phyloP scores from a whole-genome alignment of 2,113 vertebrate genomes.

The Rallus limicola region DNA sequence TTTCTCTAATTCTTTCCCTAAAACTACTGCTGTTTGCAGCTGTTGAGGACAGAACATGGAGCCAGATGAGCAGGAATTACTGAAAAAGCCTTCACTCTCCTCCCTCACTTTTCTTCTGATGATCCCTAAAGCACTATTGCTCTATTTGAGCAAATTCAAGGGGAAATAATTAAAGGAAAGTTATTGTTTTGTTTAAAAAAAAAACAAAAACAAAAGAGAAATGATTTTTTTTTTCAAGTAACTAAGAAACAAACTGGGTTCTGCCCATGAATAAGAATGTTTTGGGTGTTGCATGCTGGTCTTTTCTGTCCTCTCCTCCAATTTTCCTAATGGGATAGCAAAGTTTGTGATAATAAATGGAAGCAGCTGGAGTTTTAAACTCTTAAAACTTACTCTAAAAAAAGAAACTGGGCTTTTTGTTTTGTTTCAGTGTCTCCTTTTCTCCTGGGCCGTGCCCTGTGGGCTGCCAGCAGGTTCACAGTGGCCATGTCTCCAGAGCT shows the following conservation, averaged over 20 bases:
- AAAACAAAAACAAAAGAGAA: neutral
- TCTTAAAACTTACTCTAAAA: neutral
- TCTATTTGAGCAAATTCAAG: neutral
- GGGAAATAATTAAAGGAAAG: neutral
- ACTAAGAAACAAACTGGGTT: neutral
- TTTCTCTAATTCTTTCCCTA: neutral
- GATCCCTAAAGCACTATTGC: neutral
- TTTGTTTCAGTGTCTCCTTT: constrained; percentile 87
- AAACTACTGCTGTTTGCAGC: neutral
- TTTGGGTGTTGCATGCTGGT: neutral
- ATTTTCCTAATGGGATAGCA: neutral
- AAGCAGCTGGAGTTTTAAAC: neutral
- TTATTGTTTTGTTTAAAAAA: neutral
- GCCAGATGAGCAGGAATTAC: neutral
- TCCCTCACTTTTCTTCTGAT: neutral
- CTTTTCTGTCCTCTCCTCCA: neutral
- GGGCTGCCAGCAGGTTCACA: constrained; percentile 97
- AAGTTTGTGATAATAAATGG: neutral
- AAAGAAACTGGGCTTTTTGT: neutral
- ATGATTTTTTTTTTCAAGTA: neutral
- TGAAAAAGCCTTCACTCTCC: neutral
- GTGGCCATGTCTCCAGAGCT: constrained; percentile 96
- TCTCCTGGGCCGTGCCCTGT: constrained; percentile 92
- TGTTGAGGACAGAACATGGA: neutral
- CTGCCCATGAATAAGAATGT: neutral